Evolutionary conservation across 2,888 invertebrate genomes (phyloP).

Genomic region (Ichneumoninae sp.): DNA sequence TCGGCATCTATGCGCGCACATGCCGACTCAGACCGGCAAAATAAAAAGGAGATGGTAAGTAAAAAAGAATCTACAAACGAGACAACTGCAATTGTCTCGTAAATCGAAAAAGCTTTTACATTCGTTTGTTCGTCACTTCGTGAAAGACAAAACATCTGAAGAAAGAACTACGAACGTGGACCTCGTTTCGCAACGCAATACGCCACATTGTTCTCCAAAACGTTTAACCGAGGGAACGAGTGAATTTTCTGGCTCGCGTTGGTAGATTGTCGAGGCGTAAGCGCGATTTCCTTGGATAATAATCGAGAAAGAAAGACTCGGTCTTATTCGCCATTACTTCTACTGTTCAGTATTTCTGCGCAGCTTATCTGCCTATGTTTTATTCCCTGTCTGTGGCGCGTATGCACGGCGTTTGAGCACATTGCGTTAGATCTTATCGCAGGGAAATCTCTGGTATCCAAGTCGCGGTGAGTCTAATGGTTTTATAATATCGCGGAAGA

Average conservation of each 20-base stretch:
- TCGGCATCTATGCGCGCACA: not conserved
- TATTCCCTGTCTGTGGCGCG: constrained; percentile 36
- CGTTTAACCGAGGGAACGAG: constrained; percentile 44
- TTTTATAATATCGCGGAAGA: constrained; percentile 73
- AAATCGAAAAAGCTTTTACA: constrained; percentile 17
- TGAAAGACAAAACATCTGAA: not conserved
- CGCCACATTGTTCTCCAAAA: constrained; percentile 44
- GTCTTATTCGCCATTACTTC: not conserved
- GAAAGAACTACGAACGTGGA: not conserved
- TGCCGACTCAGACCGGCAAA: not conserved
- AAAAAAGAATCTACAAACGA: constrained; percentile 14
- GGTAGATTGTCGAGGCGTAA: constrained; percentile 35
- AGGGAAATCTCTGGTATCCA: constrained; percentile 67
- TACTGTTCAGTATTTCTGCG: constrained; percentile 1
- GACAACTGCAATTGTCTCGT: constrained; percentile 22
- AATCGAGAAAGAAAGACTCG: constrained; percentile 18
- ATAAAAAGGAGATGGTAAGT: constrained; percentile 9
- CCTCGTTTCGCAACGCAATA: constrained; percentile 12
- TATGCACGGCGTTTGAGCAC: constrained; percentile 32
- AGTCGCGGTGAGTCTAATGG: constrained; percentile 69
- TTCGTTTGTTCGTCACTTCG: constrained; percentile 26
- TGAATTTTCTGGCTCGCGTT: constrained; percentile 42
- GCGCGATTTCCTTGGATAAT: constrained; percentile 52
- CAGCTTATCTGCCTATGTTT: constrained; percentile 45
- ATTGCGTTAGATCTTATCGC: constrained; percentile 69